These are phyloP conservation scores for Cirrhinus mrigala DNA, from an alignment of 2,797 vertebrate genomes.

Conservation along the genomic window DNA sequence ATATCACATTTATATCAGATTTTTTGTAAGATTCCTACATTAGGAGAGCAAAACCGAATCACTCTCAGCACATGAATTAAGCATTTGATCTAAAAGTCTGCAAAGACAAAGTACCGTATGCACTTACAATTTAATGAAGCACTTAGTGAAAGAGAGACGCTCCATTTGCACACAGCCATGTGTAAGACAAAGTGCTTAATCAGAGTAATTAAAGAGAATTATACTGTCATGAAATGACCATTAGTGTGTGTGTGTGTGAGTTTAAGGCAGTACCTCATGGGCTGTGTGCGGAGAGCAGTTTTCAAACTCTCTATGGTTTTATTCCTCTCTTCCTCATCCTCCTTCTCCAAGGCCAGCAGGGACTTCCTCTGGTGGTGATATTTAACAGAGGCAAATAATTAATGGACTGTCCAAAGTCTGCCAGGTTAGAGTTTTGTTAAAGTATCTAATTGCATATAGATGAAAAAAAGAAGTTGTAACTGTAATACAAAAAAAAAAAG, in stretches of 20 bases:
- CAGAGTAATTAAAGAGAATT: background rate
- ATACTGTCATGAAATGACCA: background rate
- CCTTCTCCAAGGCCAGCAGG: slow-evolving; percentile 92
- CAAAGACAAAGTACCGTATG: background rate
- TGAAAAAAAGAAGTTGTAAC: background rate
- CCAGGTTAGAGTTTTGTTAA: background rate
- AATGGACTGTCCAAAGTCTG: background rate
- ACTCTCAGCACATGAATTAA: background rate
- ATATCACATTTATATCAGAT: background rate
- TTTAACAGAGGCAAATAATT: background rate
- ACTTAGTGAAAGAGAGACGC: background rate
- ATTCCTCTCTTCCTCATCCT: slow-evolving; percentile 96
- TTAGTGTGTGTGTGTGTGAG: slow-evolving; percentile 1
- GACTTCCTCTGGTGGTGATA: slow-evolving; percentile 89
- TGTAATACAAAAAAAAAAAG: background rate
- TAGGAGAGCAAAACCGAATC: background rate
- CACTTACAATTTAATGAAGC: background rate
- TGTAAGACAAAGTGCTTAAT: slow-evolving; percentile 17
- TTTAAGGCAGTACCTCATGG: slow-evolving; percentile 86
- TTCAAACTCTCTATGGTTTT: slow-evolving; percentile 97
- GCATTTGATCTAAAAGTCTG: background rate
- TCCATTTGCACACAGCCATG: background rate
- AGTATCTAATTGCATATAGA: background rate
- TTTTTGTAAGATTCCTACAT: background rate
- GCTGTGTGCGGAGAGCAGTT: slow-evolving; percentile 95